A percentile compares a stretch with the other conserved stretches of the same genome.
Conservation (phyloP, 2,113 vertebrate species). For the Gymnorhina tibicen region DNA sequence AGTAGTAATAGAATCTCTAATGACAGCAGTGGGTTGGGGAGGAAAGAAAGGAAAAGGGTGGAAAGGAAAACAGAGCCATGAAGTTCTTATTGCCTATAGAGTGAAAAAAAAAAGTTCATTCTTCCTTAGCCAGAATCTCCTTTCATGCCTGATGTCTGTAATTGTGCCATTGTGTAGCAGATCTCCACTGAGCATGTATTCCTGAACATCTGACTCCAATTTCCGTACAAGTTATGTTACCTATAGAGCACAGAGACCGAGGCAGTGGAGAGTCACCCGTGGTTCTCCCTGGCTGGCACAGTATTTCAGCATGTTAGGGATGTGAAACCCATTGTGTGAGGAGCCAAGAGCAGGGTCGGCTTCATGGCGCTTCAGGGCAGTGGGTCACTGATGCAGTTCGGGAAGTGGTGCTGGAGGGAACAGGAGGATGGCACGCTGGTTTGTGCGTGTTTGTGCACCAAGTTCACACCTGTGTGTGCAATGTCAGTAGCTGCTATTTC, state of each 20-base stretch:
- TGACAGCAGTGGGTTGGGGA: background rate
- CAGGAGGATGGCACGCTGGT: fast-evolving
- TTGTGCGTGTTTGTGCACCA: background rate
- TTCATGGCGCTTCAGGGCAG: background rate
- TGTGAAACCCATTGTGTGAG: background rate
- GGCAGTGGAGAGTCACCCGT: background rate
- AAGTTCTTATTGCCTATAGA: background rate
- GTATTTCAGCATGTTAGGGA: background rate
- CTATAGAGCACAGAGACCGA: background rate
- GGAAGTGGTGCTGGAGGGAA: background rate
- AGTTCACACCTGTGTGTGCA: background rate
- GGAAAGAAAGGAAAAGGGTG: background rate
- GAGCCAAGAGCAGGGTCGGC: background rate
- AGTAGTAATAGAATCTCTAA: background rate
- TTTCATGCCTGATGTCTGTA: background rate
- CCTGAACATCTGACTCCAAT: background rate
- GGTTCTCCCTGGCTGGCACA: background rate
- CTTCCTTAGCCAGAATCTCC: background rate
- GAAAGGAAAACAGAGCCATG: background rate
- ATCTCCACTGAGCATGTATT: background rate
- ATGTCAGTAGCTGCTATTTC: background rate
- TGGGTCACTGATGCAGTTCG: background rate
- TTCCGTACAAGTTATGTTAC: background rate
- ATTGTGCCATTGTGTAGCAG: background rate
- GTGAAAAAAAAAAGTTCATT: background rate